A percentile compares a stretch with the other conserved stretches of the same genome.
Evolutionary conservation across 2,113 vertebrate species (phyloP).

Genomic region (Campylomormyrus numenius): DNA sequence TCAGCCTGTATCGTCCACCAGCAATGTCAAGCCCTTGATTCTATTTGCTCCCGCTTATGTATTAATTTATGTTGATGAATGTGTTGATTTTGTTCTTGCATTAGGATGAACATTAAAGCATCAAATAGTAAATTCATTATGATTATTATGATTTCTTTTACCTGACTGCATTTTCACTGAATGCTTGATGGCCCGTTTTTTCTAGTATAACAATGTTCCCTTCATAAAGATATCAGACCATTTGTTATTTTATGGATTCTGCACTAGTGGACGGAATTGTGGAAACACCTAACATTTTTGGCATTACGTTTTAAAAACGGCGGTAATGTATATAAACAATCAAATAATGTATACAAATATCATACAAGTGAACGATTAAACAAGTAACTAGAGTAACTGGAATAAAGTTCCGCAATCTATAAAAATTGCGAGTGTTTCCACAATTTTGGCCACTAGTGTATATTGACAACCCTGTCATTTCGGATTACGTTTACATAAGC

Average conservation of each 20-base stretch:
- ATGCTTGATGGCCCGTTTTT: neutral
- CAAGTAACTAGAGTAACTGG: neutral
- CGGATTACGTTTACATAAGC: neutral
- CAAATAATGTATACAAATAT: neutral
- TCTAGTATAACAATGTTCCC: neutral
- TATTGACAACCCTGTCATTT: neutral
- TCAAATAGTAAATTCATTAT: neutral
- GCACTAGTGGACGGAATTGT: neutral
- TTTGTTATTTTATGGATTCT: neutral
- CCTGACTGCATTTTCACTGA: neutral
- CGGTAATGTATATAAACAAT: neutral
- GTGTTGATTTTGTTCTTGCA: neutral
- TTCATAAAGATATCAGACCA: neutral
- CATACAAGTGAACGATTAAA: neutral
- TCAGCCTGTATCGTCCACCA: constrained; percentile 11
- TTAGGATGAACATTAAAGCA: neutral
- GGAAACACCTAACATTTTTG: neutral
- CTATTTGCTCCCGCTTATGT: neutral
- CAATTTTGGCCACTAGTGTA: neutral
- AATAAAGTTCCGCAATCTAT: neutral
- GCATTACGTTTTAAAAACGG: neutral
- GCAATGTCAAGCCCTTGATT: neutral
- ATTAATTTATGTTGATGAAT: neutral
- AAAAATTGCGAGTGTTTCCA: neutral
- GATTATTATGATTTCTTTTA: neutral